These are phyloP conservation scores for Catharus minimus DNA, from an alignment of 2,113 vertebrate genomes.

Conservation along the genomic window DNA sequence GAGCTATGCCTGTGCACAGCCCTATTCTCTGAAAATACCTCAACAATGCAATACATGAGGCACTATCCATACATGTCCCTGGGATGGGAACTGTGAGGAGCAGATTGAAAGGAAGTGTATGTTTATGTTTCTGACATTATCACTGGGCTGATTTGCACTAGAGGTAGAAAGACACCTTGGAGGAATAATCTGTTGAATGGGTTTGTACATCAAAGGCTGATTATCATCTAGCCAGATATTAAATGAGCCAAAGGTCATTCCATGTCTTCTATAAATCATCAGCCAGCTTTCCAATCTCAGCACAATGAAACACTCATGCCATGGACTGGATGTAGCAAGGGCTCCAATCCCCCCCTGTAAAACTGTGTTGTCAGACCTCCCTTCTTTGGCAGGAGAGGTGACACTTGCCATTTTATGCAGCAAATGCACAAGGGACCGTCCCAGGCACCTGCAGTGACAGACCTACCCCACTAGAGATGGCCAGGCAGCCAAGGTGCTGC, in stretches of 20 bases:
- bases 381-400: not conserved
- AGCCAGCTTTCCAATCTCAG: not conserved
- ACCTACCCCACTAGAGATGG: not conserved
- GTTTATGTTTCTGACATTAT: not conserved
- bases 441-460: not conserved
- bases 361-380: not conserved
- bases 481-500: accelerated
- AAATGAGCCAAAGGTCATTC: not conserved
- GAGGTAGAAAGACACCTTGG: not conserved
- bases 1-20: not conserved
- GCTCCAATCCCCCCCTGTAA: not conserved
- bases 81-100: not conserved
- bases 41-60: not conserved
- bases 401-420: accelerated
- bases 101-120: not conserved
- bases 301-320: not conserved
- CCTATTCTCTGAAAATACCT: not conserved
- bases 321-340: accelerated
- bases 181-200: not conserved
- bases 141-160: not conserved
- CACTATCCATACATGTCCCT: accelerated
- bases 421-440: accelerated
- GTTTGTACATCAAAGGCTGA: not conserved
- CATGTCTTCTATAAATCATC: not conserved
- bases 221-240: not conserved